phyloP scores from a whole-genome alignment of 2,888 invertebrate species.

The Eupelmus urozonus region DNA sequence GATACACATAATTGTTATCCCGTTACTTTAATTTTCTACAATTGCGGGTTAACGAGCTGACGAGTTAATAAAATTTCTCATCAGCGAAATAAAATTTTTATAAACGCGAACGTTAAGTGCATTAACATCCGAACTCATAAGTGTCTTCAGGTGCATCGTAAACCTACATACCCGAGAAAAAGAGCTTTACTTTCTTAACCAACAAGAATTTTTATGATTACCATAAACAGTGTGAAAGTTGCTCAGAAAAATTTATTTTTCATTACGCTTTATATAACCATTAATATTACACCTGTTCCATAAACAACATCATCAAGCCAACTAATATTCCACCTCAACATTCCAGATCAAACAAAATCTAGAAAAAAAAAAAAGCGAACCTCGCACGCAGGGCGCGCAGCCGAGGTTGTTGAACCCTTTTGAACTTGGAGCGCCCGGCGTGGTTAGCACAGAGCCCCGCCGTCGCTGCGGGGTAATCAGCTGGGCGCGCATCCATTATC shows the following conservation, averaged over 20 bases:
- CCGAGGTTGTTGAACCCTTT: slow-evolving; percentile 64
- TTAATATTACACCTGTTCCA: too few species aligned
- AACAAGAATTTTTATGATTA: too few species aligned
- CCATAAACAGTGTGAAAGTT: too few species aligned
- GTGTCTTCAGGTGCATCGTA: too few species aligned
- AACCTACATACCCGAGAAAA: too few species aligned
- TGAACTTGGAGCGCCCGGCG: slow-evolving; percentile 44
- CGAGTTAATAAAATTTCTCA: too few species aligned
- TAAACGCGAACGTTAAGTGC: too few species aligned
- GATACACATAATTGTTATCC: not conserved
- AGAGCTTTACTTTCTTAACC: not conserved
- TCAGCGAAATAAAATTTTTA: too few species aligned
- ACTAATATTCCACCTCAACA: not conserved
- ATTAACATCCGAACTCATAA: too few species aligned
- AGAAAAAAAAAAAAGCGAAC: not conserved
- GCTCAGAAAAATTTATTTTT: too few species aligned
- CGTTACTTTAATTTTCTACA: not conserved
- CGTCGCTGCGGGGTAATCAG: slow-evolving; percentile 48
- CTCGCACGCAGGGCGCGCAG: not conserved
- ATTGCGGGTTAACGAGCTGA: too few species aligned
- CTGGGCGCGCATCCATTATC: slow-evolving; percentile 50
- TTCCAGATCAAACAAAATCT: not conserved
- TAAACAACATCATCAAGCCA: not conserved
- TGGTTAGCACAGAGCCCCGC: not conserved
- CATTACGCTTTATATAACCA: too few species aligned